These are phyloP conservation scores for Gavia stellata DNA, from an alignment of 2,113 vertebrate genomes.

Conservation along the genomic window DNA sequence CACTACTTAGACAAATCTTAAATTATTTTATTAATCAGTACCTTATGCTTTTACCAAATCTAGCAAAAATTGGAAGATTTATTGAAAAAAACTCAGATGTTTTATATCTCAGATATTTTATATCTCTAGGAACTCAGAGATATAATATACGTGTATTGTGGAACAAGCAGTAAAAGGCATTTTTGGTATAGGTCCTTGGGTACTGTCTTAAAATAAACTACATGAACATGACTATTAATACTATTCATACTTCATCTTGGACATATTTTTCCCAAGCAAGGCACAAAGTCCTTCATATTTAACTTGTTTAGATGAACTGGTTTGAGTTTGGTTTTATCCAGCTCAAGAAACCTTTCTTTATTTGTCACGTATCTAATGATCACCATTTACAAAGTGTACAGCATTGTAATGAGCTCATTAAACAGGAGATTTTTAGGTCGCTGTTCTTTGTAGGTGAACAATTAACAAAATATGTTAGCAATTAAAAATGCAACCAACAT, in stretches of 20 bases:
- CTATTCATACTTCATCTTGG: background rate
- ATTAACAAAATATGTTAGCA: conserved; percentile 64
- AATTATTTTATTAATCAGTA: background rate
- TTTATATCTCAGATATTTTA: background rate
- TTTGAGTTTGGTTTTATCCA: conserved; percentile 47
- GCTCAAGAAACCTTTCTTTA: background rate
- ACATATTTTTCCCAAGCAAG: background rate
- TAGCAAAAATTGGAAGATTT: background rate
- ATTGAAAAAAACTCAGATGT: background rate
- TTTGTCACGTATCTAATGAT: background rate
- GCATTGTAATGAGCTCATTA: conserved; percentile 68
- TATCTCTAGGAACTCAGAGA: background rate
- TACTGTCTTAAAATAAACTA: background rate
- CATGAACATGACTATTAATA: background rate
- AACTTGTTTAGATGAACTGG: background rate
- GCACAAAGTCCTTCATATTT: background rate
- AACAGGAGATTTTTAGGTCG: background rate
- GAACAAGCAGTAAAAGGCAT: background rate
- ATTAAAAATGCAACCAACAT: conserved; percentile 36
- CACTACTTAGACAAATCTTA: background rate
- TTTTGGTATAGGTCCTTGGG: background rate
- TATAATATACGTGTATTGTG: background rate
- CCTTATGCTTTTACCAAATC: background rate
- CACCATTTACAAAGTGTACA: background rate
- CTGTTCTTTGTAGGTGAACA: conserved; percentile 48